phyloP scores from a whole-genome alignment of 2,888 invertebrate genomes.

The Scaptomyza polygonia region DNA sequence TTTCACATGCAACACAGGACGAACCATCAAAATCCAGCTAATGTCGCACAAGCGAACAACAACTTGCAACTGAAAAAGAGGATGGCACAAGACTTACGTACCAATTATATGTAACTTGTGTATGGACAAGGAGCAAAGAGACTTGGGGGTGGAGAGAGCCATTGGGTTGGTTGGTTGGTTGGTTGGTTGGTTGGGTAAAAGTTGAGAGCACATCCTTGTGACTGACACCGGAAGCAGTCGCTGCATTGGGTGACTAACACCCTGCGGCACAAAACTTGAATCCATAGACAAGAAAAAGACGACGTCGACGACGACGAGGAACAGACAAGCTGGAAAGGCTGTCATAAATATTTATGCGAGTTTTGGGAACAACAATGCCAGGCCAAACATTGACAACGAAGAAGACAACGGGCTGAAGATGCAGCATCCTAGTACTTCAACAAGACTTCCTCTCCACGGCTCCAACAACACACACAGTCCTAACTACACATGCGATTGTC shows the following conservation, averaged over 20 bases:
- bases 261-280: slow-evolving; percentile 63
- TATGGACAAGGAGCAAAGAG: slow-evolving; percentile 32
- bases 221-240: slow-evolving; percentile 75
- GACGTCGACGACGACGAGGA: slow-evolving; percentile 55
- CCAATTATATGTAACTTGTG: slow-evolving; percentile 68
- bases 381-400: slow-evolving; percentile 50
- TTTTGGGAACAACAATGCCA: slow-evolving; percentile 81
- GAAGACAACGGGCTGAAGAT: slow-evolving; percentile 6
- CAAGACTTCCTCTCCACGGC: slow-evolving; percentile 5
- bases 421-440: slow-evolving; percentile 4
- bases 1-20: slow-evolving; percentile 76
- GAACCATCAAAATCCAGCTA: slow-evolving; percentile 76
- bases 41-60: slow-evolving; percentile 73
- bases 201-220: slow-evolving; percentile 66
- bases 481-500: slow-evolving; percentile 75
- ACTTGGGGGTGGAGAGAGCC: too few species aligned
- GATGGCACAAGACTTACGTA: slow-evolving; percentile 71
- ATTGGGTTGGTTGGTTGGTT: neutral
- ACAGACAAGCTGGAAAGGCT: slow-evolving; percentile 61
- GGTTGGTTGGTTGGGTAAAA: slow-evolving; percentile 29
- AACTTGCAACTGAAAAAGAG: slow-evolving; percentile 62
- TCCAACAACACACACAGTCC: slow-evolving; percentile 6
- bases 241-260: slow-evolving; percentile 57
- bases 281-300: slow-evolving; percentile 29
- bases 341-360: slow-evolving; percentile 84